Percentiles rank a stretch among this genome's conserved stretches.
phyloP scores from a whole-genome alignment of 2,797 vertebrate genomes.

The Leptodactylus fallax region DNA sequence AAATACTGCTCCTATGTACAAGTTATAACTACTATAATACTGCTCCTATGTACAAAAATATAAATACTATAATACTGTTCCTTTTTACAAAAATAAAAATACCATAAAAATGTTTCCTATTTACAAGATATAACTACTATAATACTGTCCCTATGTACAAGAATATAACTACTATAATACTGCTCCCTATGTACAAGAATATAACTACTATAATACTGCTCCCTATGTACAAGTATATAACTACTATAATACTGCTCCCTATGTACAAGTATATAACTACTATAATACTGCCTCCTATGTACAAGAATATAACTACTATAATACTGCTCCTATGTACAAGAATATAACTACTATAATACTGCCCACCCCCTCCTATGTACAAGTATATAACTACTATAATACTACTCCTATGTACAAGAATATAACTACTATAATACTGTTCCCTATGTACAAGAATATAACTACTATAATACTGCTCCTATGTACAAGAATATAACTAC shows the following conservation, averaged over 20 bases:
- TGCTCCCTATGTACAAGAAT: constrained; percentile 3
- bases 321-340: neutral
- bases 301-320: constrained; percentile 5
- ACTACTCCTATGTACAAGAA: neutral
- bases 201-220: constrained; percentile 6
- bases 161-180: constrained; percentile 12
- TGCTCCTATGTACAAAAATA: constrained; percentile 3
- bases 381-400: neutral
- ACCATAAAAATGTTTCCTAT: neutral
- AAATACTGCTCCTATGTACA: constrained; percentile 4
- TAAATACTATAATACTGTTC: neutral
- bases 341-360: constrained; percentile 6
- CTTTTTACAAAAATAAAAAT: constrained; percentile 4
- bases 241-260: neutral
- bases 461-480: neutral
- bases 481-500: neutral
- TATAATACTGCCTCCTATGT: neutral
- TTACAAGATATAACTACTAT: constrained; percentile 6
- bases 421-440: neutral
- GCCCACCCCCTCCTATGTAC: neutral
- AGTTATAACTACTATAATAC: constrained; percentile 11
- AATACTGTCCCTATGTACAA: constrained; percentile 4
- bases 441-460: neutral
- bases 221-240: constrained; percentile 2
- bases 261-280: constrained; percentile 4